Base-by-base conservation (phyloP, 2,797 vertebrate genomes). In the Acanthurus tractus region DNA sequence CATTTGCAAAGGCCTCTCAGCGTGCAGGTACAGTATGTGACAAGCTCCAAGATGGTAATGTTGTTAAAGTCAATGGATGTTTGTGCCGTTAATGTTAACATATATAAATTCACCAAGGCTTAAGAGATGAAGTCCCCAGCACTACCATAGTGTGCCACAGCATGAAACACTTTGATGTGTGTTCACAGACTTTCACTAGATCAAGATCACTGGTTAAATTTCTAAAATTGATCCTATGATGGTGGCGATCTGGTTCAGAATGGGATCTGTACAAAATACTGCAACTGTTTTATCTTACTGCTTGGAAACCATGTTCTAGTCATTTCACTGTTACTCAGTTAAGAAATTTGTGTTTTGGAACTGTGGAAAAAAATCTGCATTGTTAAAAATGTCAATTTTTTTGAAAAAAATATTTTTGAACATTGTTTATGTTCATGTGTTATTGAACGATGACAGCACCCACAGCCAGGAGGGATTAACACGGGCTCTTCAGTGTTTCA, bases 391-490 rank as follows among this genome's bases (percentile, higher is more conserved):
- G 13, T 57, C 11, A 23, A 25, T 67, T 9, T 63, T 9, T 63
- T 52, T 38, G 46, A 25, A 34, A 34, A 34, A 34, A 34, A 73
- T 70, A 44, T 59, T 66, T 66, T 54, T 61, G 48, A 77, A 46
- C 44, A n/a, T 34, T 18, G 36, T 74, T 78, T 61, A 56, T 63
- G 75, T 54, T 82, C n/a, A n/a, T 66, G 71, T 68, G 71, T 64
- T 86, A 79, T 62, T 70, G 69, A 68, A 55, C 4, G 63, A 77
- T 71, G 61, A 57, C 34, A 25, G 75, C 57, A 66, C 63, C 74
- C 53, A 76, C 63, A 55, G 66, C 86, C 81, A 80, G 79, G 72
- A 84, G 65, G 83, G 88, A 92, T 93, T 87, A 89, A 83, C 85
- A 82, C 74, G 79, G 58, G 70, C 84, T 85, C 74, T 79, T 82